Evolutionary conservation across 2,113 vertebrate species (phyloP).

Genomic region (Oreochromis tanganicae): DNA sequence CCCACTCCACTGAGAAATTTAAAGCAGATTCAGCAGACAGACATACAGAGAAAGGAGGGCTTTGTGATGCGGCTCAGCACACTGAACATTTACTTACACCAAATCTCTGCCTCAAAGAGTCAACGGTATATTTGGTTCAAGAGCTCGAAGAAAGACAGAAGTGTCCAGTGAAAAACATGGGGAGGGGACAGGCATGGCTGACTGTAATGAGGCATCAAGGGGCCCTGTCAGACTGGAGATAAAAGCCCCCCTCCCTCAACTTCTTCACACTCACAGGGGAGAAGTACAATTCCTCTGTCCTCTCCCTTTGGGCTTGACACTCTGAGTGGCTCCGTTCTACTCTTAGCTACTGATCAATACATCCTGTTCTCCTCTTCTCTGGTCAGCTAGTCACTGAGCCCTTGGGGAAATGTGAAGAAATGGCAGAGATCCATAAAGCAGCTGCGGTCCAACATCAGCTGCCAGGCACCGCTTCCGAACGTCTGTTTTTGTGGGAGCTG

Average conservation of each 20-base stretch:
- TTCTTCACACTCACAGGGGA: constrained; percentile 36
- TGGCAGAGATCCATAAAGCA: constrained; percentile 39
- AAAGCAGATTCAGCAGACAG: constrained; percentile 11
- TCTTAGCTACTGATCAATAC: constrained; percentile 64
- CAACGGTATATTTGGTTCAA: not conserved
- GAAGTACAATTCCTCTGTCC: constrained; percentile 52
- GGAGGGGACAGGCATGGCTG: constrained; percentile 12
- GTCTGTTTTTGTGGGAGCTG: constrained; percentile 13
- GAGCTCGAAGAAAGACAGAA: not conserved
- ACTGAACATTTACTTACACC: not conserved
- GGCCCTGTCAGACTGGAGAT: constrained; percentile 44
- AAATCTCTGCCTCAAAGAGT: not conserved
- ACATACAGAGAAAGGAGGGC: not conserved
- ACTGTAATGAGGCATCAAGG: constrained; percentile 53
- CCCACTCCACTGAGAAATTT: constrained; percentile 4
- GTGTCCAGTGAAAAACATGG: constrained; percentile 7
- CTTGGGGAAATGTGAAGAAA: constrained; percentile 30
- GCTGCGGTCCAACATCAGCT: constrained; percentile 10
- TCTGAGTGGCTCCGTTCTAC: constrained; percentile 47
- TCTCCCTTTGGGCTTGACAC: constrained; percentile 40
- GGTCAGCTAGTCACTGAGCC: constrained; percentile 42
- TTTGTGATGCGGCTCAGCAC: not conserved
- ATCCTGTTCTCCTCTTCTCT: constrained; percentile 39
- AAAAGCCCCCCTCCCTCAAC: constrained; percentile 50
- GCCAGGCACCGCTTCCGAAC: not conserved